Base-by-base conservation (phyloP, 2,113 vertebrate genomes). In the Forbesichthys agassizii region DNA sequence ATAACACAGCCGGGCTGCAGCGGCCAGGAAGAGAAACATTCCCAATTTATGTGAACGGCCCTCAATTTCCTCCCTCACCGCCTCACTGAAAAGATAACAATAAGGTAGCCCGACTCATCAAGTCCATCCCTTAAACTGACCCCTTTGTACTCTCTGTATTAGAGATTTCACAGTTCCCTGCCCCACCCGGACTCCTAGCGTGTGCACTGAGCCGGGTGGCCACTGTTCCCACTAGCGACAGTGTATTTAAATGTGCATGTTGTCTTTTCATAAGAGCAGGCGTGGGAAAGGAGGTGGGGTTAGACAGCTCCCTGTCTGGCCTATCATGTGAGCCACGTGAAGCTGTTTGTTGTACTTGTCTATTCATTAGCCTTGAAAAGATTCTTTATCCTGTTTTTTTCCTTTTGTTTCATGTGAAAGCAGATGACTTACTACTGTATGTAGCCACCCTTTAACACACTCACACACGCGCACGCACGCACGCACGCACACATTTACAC, bases 1-100 rank as follows among this genome's bases (percentile, higher is more conserved):
- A 91, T 89, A 83, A 82, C 68, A 72, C 66, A 63, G 20, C 81
- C 77, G 76, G 81, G 78, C 80, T 73, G 62, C 65, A 55, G 61
- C 74, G 73, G 68, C 73, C 64, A 64, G 64, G 33, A 20, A 1
- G 64, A 77, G 71, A 46, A 48, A 36, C 16, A 56, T 18, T 55
- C 16, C 9, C 13, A 27, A 27, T 27, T 27, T 27, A 27, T 27
- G 27, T 27, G 27, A 27, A 27, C 27, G 27, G 27, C 8, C 54
- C 14, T 18, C 16, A 9, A 9, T n/a, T 18, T 55, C 54, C 14
- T 18, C 54, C 16, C 54, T 27, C 16, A 69, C 64, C 46, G 18
- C 58, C 48, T 51, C 68, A 60, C 60, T 59, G 78, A 54, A 71
- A 68, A 59, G 65, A 81, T 64, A 46, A 69, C 61, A 36, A 70